Base-by-base conservation (phyloP, 2,113 vertebrate species). In the Oreotrochilus melanogaster region DNA sequence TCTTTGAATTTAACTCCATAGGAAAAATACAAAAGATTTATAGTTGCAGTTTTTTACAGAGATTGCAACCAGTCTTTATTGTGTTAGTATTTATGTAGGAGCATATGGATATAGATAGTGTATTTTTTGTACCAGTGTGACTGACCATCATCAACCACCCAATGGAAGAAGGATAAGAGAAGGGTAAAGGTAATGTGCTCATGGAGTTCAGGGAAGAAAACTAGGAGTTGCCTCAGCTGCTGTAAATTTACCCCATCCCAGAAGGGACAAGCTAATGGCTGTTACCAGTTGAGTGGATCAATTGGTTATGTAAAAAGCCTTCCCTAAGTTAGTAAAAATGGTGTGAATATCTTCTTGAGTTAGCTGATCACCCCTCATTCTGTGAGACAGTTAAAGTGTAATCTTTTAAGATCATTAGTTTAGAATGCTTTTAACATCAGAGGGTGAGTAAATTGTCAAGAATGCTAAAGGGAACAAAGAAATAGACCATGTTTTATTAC, bases 91-190 rank as follows among this genome's bases (percentile, higher is more conserved):
- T 88, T 83, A 13, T 18, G 12, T 43, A 45, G 18, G 19, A 60
- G 5, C 39, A 4, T 53, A 54, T 6, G 4, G 6, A 39, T 58
- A 51, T 11, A 31, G 11, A 25, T 12, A 42, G 2, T 60, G 6
- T 28, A 10, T 37, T 64, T 39, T 8, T 61, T 47, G 7, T 42
- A 21, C 10, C 10, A 24, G 7, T 50, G 28, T 45, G 31, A 60
- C 62, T 43, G 50, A 78, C 7, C 30, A 43, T 18, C 6, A 31
- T 10, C 39, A 31, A 1, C 1, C 13, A 7, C 2, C 19, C 0
- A 2, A 53, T 3, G 23, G 24, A 43, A 42, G 13, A 43, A 10
- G 11, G 8, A 23, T 73, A 10, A 27, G 10, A 42, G 24, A 35
- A 45, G 9, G 33, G 17, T 17, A 22, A 10, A 17, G 17, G 1